Conservation (phyloP, 1,140 invertebrate genomes). For the Leptinotarsa defecta region DNA sequence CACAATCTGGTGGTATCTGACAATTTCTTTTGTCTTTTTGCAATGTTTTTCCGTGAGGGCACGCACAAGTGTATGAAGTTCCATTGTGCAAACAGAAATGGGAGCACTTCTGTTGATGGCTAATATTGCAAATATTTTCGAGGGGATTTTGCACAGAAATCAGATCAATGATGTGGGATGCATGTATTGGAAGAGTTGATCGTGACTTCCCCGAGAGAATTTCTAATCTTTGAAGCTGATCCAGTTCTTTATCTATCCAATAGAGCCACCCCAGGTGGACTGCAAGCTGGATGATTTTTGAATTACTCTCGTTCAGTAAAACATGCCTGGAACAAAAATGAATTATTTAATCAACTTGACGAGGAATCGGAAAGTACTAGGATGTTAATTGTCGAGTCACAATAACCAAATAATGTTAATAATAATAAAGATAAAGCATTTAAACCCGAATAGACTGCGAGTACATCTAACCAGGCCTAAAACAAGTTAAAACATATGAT, state of each 20-base stretch:
- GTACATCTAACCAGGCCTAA: too few species aligned
- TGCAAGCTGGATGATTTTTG: conserved; percentile 49
- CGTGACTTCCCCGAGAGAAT: conserved; percentile 50
- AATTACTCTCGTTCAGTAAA: conserved; percentile 49
- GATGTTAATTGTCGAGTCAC: too few species aligned
- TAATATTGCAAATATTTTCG: conserved; percentile 47
- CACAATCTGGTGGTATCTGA: conserved; percentile 73
- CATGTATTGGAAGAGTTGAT: conserved; percentile 46
- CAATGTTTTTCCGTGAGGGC: conserved; percentile 75
- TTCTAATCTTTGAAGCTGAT: conserved; percentile 50
- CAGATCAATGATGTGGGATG: conserved; percentile 50
- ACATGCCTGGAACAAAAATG: conserved; percentile 45
- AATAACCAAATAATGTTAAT: too few species aligned
- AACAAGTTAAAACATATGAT: too few species aligned
- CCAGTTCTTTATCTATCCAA: conserved; percentile 51
- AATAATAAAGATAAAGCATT: too few species aligned
- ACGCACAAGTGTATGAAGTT: conserved; percentile 67
- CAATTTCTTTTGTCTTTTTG: conserved; percentile 73
- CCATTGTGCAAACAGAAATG: conserved; percentile 70
- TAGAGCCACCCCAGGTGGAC: conserved; percentile 53
- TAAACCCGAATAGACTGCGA: too few species aligned
- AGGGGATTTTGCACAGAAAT: conserved; percentile 50
- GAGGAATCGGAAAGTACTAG: too few species aligned
- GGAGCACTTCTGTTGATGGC: conserved; percentile 61
- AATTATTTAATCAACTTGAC: neutral